These are phyloP conservation scores for Muricea muricata DNA, from an alignment of 92 coral and sea anemone species.

Conservation along the genomic window DNA sequence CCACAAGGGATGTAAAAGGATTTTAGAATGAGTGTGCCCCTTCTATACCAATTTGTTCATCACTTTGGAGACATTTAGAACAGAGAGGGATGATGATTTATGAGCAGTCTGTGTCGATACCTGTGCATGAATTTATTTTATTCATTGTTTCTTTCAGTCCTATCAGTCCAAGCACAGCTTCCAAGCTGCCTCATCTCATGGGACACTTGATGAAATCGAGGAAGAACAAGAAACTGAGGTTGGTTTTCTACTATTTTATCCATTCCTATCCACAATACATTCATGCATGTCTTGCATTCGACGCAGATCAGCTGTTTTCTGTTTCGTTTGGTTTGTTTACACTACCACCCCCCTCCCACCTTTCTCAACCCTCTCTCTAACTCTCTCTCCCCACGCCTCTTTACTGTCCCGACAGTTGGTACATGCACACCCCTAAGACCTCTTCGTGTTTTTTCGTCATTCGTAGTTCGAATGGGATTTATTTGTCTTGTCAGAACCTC, in stretches of 20 bases:
- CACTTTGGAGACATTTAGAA: too few relatives aligned
- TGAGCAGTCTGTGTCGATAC: too few relatives aligned
- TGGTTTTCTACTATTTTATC: background rate
- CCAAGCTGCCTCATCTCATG: constrained; percentile 15
- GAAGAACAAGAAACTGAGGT: constrained; percentile 28
- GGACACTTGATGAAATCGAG: constrained; percentile 21
- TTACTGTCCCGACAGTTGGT: too few relatives aligned
- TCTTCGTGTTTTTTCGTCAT: constrained; percentile 32
- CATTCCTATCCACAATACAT: background rate
- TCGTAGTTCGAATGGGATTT: constrained; percentile 47
- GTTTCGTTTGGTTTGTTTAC: too few relatives aligned
- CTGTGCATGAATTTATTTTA: too few relatives aligned
- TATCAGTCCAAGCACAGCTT: constrained; percentile 15
- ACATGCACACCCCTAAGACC: background rate
- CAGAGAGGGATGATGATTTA: too few relatives aligned
- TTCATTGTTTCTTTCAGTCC: background rate
- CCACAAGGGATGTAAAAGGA: too few relatives aligned
- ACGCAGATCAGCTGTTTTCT: background rate
- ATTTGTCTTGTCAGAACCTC: constrained; percentile 36
- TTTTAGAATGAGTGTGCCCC: too few relatives aligned
- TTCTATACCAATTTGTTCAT: too few relatives aligned
- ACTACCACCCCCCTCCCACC: too few relatives aligned
- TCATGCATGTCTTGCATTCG: background rate
- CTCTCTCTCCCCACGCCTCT: too few relatives aligned
- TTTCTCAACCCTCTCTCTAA: too few relatives aligned